Percentiles rank a stretch among this genome's conserved stretches.
These are phyloP conservation scores for Euphonia xanthogaster DNA, from an alignment of 2,797 vertebrate species.

Conservation along the genomic window DNA sequence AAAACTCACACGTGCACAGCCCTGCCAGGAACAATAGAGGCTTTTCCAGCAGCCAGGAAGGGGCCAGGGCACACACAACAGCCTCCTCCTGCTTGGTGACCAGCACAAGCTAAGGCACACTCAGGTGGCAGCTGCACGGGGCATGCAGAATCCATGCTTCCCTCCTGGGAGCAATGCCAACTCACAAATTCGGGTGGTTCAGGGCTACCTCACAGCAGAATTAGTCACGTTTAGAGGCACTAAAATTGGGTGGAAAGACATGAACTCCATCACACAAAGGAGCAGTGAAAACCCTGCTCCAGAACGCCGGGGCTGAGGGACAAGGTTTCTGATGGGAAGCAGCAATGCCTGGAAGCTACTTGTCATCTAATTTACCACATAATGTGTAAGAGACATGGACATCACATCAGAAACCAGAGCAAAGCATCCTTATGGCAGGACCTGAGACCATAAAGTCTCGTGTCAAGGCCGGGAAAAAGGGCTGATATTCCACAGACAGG, in stretches of 20 bases:
- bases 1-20: not conserved
- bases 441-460: not conserved
- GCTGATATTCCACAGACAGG: not conserved
- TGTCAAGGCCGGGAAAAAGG: not conserved
- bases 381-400: not conserved
- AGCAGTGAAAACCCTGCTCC: not conserved
- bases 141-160: rapidly evolving
- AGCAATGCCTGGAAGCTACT: not conserved
- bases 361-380: not conserved
- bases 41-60: not conserved
- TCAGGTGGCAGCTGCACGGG: rapidly evolving
- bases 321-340: not conserved
- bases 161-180: not conserved
- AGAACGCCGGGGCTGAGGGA: not conserved
- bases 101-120: not conserved
- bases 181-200: not conserved
- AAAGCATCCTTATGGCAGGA: not conserved
- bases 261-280: not conserved
- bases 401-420: not conserved
- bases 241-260: not conserved
- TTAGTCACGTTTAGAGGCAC: not conserved
- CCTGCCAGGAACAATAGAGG: not conserved
- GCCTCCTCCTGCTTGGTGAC: not conserved
- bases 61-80: not conserved
- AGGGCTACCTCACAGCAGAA: rapidly evolving